Evolutionary conservation across 2,113 vertebrate genomes (phyloP).

Genomic region (Variabilichromis moorii): DNA sequence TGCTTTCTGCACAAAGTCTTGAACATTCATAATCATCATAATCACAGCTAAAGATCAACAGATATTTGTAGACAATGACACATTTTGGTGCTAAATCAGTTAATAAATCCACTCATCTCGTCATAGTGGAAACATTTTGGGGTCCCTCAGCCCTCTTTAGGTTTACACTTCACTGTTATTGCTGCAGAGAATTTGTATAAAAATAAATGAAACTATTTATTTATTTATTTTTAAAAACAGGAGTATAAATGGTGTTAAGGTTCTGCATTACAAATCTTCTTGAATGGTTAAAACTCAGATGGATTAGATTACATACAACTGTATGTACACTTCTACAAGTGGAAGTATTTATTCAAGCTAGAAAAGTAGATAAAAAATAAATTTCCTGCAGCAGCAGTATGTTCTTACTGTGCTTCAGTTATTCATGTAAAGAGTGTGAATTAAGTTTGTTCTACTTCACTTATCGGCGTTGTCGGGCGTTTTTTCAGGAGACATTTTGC

Average conservation of each 20-base stretch:
- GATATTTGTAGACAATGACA: neutral
- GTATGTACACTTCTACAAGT: neutral
- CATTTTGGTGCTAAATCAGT: neutral
- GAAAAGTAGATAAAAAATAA: neutral
- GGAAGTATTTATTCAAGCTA: neutral
- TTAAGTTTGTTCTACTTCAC: conserved; percentile 41
- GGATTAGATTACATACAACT: neutral
- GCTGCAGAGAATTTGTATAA: neutral
- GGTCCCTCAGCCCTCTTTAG: neutral
- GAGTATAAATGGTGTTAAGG: neutral
- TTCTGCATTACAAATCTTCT: neutral
- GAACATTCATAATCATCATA: neutral
- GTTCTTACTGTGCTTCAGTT: neutral
- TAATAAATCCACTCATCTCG: neutral
- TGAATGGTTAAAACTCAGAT: neutral
- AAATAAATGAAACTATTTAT: neutral
- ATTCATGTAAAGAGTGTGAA: neutral
- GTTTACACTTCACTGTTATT: neutral
- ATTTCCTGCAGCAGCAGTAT: neutral
- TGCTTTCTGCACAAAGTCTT: neutral
- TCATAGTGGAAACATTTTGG: neutral
- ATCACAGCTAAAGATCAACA: neutral
- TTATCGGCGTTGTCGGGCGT: neutral
- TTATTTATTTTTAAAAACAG: neutral
- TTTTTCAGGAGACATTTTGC: conserved; percentile 8